phyloP scores from a whole-genome alignment of 2,113 vertebrate species.

The Monopterus albus region DNA sequence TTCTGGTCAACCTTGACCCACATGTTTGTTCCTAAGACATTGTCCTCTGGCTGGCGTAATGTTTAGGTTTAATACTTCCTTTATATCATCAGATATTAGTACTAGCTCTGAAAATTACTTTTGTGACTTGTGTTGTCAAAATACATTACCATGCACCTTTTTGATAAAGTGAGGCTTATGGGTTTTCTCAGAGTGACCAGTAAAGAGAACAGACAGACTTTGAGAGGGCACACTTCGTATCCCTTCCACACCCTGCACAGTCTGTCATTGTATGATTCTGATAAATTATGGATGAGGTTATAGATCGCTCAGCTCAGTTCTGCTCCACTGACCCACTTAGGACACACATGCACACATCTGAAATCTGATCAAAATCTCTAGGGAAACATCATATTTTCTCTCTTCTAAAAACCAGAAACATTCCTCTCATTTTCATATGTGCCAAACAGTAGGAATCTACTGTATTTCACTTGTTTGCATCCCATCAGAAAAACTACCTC shows the following conservation, averaged over 20 bases:
- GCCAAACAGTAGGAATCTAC: constrained; percentile 31
- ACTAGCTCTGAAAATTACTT: neutral
- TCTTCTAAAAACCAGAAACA: constrained; percentile 29
- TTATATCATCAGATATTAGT: neutral
- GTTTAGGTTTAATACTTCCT: neutral
- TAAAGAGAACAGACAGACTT: constrained; percentile 11
- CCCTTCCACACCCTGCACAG: constrained; percentile 68
- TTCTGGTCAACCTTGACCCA: constrained; percentile 62
- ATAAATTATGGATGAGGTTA: constrained; percentile 79
- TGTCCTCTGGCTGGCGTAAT: neutral
- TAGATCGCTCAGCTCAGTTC: constrained; percentile 73
- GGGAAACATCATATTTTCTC: constrained; percentile 57
- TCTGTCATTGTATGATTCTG: constrained; percentile 55
- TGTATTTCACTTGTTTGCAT: constrained; percentile 4
- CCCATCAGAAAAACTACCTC: neutral
- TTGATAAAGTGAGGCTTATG: constrained; percentile 22
- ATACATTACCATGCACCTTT: constrained; percentile 7
- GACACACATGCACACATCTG: constrained; percentile 47
- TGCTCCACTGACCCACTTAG: constrained; percentile 80
- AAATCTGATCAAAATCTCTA: constrained; percentile 56
- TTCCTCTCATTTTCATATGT: constrained; percentile 24
- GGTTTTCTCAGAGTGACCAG: neutral
- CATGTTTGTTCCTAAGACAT: constrained; percentile 40
- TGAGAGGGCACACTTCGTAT: constrained; percentile 33
- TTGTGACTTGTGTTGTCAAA: constrained; percentile 3